Percentiles rank a stretch among this genome's conserved stretches.
These are phyloP conservation scores for Euleptes europaea DNA, from an alignment of 2,113 vertebrate genomes.

Conservation along the genomic window DNA sequence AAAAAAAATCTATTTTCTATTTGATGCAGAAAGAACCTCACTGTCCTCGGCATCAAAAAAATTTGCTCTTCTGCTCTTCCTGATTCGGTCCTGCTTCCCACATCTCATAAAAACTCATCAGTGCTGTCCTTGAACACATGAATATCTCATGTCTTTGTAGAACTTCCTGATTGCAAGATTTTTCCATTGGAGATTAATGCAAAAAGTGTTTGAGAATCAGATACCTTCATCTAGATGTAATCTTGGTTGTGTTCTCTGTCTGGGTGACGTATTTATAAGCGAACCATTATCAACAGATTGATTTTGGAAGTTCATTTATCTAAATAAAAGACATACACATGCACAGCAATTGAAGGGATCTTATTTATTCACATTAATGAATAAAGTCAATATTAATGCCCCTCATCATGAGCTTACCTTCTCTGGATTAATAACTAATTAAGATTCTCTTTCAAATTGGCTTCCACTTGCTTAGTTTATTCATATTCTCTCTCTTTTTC, in stretches of 20 bases:
- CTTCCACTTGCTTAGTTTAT: background rate
- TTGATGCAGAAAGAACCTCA: background rate
- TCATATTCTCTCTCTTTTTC: background rate
- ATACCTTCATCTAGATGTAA: background rate
- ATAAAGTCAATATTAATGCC: background rate
- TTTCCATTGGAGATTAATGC: background rate
- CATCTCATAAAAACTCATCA: background rate
- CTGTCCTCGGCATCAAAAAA: background rate
- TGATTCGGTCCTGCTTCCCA: background rate
- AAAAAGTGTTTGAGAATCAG: background rate
- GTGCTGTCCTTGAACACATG: background rate
- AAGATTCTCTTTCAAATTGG: background rate
- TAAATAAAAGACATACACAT: background rate
- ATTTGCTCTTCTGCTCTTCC: accelerated
- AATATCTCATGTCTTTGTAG: background rate
- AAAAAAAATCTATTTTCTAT: background rate
- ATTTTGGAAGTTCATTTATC: background rate
- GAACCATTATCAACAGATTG: background rate
- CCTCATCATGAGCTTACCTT: background rate
- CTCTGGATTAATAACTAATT: accelerated
- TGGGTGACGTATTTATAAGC: background rate
- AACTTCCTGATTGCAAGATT: background rate
- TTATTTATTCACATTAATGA: background rate
- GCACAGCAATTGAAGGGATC: background rate
- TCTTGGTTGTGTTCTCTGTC: background rate